Base-by-base conservation (phyloP, 2,888 invertebrate genomes). In the Parnassius apollo region DNA sequence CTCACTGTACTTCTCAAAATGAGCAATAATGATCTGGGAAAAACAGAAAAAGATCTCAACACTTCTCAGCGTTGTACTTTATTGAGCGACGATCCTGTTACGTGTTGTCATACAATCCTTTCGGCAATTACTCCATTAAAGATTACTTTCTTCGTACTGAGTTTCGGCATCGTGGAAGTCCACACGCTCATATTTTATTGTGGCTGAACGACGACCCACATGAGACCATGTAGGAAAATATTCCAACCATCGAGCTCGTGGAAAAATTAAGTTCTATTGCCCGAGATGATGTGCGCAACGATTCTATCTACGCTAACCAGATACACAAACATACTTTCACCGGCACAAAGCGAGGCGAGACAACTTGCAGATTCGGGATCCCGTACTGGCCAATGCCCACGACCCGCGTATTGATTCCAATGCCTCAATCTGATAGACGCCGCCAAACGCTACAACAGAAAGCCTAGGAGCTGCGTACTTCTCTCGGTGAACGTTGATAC, bases 101-200 rank as follows among this genome's bases (percentile, higher is more conserved):
- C 77, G 18, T 78, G 79, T 65, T 68, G 69, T 57, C 0, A 75
- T 74, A 72, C 65, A 66, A 35, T 66, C 66, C 2, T 65, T 65
- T 7, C 18, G 18, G 18, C 18, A 77, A 72, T 73, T 80, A 81
- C 7, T 80, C 80, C 44, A 73, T 75, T 52, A 9, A 75, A 64
- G 75, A 78, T 58, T 68, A 55, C 12, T 75, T 78, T 70, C 69
- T 57, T 62, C 70, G 78, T 2, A 78, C 82, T 66, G 81, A 85
- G 67, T 85, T 85, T 57, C 81, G 82, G 73, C 11, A 77, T 48
- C 56, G 9, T 35, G 84, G 81, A 66, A 82, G 82, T 65, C 81
- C 83, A 0, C 80, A 78, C 64, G 82, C 81, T 10, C 83, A 84
- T 50, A 78, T 82, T 69, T 71, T 85, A 45, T 7, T 84, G 66